phyloP scores from a whole-genome alignment of 2,113 vertebrate species.

The Scomber colias region DNA sequence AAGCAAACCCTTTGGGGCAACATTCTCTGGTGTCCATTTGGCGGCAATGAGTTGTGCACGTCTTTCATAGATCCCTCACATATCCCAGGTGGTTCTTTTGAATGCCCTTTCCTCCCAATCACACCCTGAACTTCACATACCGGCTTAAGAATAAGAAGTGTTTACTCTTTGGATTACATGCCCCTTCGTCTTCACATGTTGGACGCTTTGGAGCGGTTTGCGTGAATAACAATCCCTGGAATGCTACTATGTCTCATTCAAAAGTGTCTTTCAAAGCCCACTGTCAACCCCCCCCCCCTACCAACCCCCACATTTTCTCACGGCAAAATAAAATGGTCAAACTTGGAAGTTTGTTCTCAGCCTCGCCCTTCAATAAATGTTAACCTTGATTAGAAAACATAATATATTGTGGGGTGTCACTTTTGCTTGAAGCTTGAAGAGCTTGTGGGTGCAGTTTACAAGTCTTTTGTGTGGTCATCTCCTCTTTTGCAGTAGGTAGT shows the following conservation, averaged over 20 bases:
- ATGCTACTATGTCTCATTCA: conserved; percentile 81
- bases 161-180: conserved; percentile 69
- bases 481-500: conserved; percentile 43
- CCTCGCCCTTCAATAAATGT: conserved; percentile 33
- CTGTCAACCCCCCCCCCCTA: conserved; percentile 29
- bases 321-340: conserved; percentile 68
- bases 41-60: conserved; percentile 37
- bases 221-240: conserved; percentile 79
- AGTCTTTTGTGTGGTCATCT: conserved; percentile 68
- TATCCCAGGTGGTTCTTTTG: conserved; percentile 70
- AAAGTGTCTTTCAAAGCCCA: conserved; percentile 76
- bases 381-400: conserved; percentile 49
- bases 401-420: conserved; percentile 14
- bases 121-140: conserved; percentile 56
- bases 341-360: not conserved
- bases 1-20: not conserved
- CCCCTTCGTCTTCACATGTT: conserved; percentile 63
- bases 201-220: conserved; percentile 57
- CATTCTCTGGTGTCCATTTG: conserved; percentile 41
- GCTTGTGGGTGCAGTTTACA: conserved; percentile 36
- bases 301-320: conserved; percentile 79
- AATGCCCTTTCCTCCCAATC: conserved; percentile 24
- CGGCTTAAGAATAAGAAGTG: conserved; percentile 63
- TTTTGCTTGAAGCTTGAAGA: conserved; percentile 37
- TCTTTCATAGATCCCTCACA: conserved; percentile 54